Base-by-base conservation (phyloP, 2,797 vertebrate species). In the Myoxocephalus aenaeus region DNA sequence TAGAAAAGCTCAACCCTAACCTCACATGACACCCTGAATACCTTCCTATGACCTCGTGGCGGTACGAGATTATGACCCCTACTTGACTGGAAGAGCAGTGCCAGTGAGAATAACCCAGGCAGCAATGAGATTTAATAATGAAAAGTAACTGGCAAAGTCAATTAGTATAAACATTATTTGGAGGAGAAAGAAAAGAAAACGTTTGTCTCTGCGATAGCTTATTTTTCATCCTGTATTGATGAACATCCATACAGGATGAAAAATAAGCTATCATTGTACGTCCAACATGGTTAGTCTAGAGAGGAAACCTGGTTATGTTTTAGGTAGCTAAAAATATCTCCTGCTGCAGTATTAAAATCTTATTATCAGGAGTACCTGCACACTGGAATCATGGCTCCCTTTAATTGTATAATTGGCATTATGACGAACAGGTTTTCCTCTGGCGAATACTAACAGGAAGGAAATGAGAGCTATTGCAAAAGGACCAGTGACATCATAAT, bases 391-490 rank as follows among this genome's bases (percentile, higher is more conserved):
- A 48, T 12, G 25, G 69, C 71, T 56, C 20, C 32, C 38, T 82
- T 75, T 77, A 70, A 81, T 59, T n/a, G 34, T 46, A 72, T 71
- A 65, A 76, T 67, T 7, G 10, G 40, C 25, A 44, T 65, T 77
- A 70, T 50, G 70, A 64, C 53, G 65, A 57, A 65, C 77, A 34
- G 22, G 51, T 62, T 48, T 40, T 44, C 62, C 36, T 69, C 22
- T 15, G 32, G 56, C 63, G 69, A 57, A 75, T 42, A 66, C 46
- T 53, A 46, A 54, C 12, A 64, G 71, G 56, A 79, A 66, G 75
- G 75, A 78, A 65, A 71, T 48, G 18, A 79, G 63, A 38, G 29
- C 51, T 81, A 62, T 25, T 70, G 51, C 65, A 73, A 64, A 73
- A 65, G 51, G 56, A 67, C 42, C 27, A 32, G 18, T 71, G 58